phyloP scores from a whole-genome alignment of 1,140 invertebrate species.

The Lasioglossum albipes region DNA sequence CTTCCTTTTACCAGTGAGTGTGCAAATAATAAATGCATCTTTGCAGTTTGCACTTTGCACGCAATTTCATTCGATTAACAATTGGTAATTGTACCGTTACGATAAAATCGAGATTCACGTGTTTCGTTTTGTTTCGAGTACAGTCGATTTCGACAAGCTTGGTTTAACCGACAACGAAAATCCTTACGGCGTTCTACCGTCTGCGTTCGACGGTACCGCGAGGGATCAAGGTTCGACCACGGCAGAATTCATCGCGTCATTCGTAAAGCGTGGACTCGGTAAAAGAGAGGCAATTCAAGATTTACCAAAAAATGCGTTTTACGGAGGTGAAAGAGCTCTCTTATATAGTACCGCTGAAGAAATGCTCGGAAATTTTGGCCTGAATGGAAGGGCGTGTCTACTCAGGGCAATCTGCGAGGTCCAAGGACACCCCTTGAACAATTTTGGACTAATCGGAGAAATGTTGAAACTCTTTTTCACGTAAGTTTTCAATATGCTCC shows the following conservation, averaged over 20 bases:
- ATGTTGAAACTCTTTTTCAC: slow-evolving; percentile 89
- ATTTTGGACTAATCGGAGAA: slow-evolving; percentile 89
- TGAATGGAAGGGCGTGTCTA: slow-evolving; percentile 90
- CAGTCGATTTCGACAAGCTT: slow-evolving; percentile 91
- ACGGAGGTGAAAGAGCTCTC: slow-evolving; percentile 89
- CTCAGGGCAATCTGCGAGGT: slow-evolving; percentile 92
- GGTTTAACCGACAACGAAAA: slow-evolving; percentile 92
- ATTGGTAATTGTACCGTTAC: too few species aligned
- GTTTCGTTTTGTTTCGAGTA: slow-evolving; percentile 43
- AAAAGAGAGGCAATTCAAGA: slow-evolving; percentile 80
- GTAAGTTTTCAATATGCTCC: slow-evolving; percentile 79
- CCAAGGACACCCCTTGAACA: slow-evolving; percentile 87
- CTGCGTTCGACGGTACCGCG: slow-evolving; percentile 85
- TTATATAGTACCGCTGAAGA: slow-evolving; percentile 88
- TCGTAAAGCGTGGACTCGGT: slow-evolving; percentile 84
- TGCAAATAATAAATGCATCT: too few species aligned
- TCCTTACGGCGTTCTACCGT: slow-evolving; percentile 88
- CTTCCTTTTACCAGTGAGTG: slow-evolving; percentile 92
- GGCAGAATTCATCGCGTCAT: slow-evolving; percentile 86
- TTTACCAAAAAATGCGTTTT: slow-evolving; percentile 80
- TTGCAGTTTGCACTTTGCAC: too few species aligned
- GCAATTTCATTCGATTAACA: too few species aligned
- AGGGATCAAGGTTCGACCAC: slow-evolving; percentile 84
- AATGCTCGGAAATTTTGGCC: slow-evolving; percentile 86
- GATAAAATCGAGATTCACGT: too few species aligned